These are phyloP conservation scores for Hyles euphorbiae DNA, from an alignment of 1,140 invertebrate genomes.

Conservation along the genomic window DNA sequence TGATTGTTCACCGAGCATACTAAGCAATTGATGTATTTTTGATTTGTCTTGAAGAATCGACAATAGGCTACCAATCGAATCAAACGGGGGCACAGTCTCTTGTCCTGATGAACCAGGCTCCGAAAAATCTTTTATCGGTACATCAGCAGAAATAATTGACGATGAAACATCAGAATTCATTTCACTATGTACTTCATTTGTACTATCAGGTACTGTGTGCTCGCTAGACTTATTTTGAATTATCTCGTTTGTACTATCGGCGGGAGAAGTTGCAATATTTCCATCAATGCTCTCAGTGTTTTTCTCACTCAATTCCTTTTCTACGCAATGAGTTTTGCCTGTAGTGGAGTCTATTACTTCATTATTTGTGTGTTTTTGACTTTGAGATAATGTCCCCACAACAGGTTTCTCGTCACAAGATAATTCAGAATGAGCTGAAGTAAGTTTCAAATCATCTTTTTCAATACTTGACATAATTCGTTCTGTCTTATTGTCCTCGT, in stretches of 20 bases:
- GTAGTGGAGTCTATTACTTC: constrained; percentile 50
- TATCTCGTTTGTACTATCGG: constrained; percentile 52
- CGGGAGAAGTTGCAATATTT: constrained; percentile 26
- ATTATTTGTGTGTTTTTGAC: constrained; percentile 9
- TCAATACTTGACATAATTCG: too few species aligned
- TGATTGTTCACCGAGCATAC: constrained; percentile 40
- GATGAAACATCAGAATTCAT: constrained; percentile 47
- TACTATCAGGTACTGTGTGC: constrained; percentile 40
- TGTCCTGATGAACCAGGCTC: constrained; percentile 17
- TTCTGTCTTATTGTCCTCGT: too few species aligned
- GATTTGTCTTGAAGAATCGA: constrained; percentile 63
- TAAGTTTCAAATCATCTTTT: too few species aligned
- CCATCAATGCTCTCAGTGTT: constrained; percentile 7
- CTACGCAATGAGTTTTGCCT: constrained; percentile 3
- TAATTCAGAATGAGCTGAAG: too few species aligned
- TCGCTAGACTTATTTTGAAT: constrained; percentile 19
- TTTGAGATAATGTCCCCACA: too few species aligned
- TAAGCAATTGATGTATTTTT: constrained; percentile 59
- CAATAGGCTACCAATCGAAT: constrained; percentile 49
- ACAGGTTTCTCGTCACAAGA: too few species aligned
- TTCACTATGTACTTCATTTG: constrained; percentile 37
- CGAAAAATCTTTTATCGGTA: constrained; percentile 18
- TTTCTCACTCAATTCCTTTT: background rate
- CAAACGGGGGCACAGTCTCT: constrained; percentile 22
- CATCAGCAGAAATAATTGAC: constrained; percentile 29